Percentiles rank a stretch among this genome's conserved stretches.
Evolutionary conservation across 2,888 invertebrate genomes (phyloP).

Genomic region (Standfussiana lucernea): DNA sequence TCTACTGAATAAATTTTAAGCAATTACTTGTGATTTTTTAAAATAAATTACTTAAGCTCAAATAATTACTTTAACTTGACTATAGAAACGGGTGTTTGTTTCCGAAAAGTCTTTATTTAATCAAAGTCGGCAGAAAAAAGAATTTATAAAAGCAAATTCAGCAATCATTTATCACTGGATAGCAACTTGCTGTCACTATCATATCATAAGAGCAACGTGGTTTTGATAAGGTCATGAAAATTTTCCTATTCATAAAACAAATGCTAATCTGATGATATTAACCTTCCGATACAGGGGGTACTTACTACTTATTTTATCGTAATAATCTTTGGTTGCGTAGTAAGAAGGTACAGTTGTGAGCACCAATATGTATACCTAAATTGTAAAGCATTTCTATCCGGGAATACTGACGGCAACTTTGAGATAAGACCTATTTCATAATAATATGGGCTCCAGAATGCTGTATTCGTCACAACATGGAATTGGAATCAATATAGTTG

Average conservation of each 20-base stretch:
- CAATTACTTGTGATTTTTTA: too few relatives aligned
- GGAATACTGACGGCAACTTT: neutral
- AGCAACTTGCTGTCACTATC: conserved; percentile 13
- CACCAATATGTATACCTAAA: neutral
- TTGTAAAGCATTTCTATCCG: neutral
- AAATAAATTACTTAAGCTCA: too few relatives aligned
- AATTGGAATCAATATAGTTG: neutral
- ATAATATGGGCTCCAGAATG: neutral
- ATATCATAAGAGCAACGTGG: conserved; percentile 12
- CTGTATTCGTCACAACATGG: neutral
- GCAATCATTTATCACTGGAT: neutral
- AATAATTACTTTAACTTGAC: too few relatives aligned
- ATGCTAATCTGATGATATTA: conserved; percentile 38
- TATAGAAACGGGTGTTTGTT: too few relatives aligned
- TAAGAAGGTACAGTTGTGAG: neutral
- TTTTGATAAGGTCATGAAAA: conserved; percentile 37
- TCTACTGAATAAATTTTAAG: too few relatives aligned
- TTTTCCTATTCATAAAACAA: conserved; percentile 43
- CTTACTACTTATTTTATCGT: conserved; percentile 32
- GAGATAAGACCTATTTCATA: neutral
- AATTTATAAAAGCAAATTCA: neutral
- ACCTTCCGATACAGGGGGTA: conserved; percentile 46
- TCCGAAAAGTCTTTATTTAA: neutral
- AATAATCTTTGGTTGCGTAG: conserved; percentile 17
- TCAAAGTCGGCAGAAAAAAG: neutral